Evolutionary conservation across 2,113 vertebrate genomes (phyloP).

Genomic region (Erinaceus europaeus): DNA sequence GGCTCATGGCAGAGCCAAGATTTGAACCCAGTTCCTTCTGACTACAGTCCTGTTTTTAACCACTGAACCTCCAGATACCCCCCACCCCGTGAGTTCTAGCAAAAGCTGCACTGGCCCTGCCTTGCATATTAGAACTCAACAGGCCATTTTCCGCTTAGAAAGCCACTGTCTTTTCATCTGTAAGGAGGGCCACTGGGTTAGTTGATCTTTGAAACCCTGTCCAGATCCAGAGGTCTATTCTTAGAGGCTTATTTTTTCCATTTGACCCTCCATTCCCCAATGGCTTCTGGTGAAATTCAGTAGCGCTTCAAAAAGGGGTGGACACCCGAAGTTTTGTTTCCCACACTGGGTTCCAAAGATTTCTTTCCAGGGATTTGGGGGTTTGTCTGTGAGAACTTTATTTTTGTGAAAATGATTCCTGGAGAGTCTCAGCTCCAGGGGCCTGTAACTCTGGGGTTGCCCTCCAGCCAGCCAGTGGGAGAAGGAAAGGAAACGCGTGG

Average conservation of each 20-base stretch:
- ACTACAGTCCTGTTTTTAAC: background rate
- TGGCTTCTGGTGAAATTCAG: background rate
- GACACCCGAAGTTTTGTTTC: background rate
- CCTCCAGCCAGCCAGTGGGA: background rate
- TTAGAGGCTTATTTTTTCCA: too few species aligned
- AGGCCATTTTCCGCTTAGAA: background rate
- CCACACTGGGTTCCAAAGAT: slow-evolving; percentile 2
- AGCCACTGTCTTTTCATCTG: background rate
- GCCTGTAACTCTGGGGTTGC: background rate
- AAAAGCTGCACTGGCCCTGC: background rate
- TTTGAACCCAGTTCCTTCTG: background rate
- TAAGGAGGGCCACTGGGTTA: background rate
- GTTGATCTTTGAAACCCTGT: background rate
- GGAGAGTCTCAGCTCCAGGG: background rate
- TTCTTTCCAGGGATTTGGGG: background rate
- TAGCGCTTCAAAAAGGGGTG: background rate
- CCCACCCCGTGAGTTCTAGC: background rate
- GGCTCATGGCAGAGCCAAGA: background rate
- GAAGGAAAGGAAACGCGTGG: background rate
- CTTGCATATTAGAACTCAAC: background rate
- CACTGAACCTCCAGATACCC: accelerated
- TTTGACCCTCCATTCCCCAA: background rate
- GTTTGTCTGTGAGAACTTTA: background rate
- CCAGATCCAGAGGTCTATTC: too few species aligned
- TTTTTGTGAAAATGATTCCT: slow-evolving; percentile 14